A percentile compares a stretch with the other conserved stretches of the same genome.
phyloP scores from a whole-genome alignment of 1,140 invertebrate species.

The Zelostemma sp. region DNA sequence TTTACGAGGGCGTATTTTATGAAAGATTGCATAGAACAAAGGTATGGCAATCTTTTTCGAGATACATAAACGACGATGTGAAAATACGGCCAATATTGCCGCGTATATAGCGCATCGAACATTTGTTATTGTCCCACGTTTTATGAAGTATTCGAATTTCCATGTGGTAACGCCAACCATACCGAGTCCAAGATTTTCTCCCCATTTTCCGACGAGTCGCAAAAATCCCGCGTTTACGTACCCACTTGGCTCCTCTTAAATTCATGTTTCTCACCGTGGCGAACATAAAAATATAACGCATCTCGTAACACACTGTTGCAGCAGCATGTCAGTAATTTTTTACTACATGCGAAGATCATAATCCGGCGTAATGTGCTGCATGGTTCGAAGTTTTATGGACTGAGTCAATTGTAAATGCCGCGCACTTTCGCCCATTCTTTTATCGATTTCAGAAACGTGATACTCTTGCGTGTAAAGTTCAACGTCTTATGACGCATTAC shows the following conservation, averaged over 20 bases:
- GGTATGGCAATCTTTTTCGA: neutral
- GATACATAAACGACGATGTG: neutral
- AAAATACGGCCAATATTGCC: neutral
- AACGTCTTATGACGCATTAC: constrained; percentile 47
- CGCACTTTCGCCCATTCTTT: constrained; percentile 30
- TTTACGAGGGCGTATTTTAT: too few relatives aligned
- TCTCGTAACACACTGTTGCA: neutral
- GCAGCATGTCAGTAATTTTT: constrained; percentile 3
- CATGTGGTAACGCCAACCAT: too few relatives aligned
- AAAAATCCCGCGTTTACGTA: too few relatives aligned
- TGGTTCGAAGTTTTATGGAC: constrained; percentile 3
- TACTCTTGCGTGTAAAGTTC: constrained; percentile 47
- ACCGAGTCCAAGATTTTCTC: too few relatives aligned
- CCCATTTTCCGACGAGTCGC: too few relatives aligned
- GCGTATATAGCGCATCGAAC: neutral
- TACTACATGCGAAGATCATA: constrained; percentile 5
- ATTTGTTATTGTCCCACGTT: neutral
- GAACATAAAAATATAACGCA: too few relatives aligned
- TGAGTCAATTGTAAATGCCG: constrained; percentile 41
- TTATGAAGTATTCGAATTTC: neutral
- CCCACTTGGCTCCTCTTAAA: too few relatives aligned
- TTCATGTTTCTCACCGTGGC: too few relatives aligned
- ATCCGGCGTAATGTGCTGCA: neutral
- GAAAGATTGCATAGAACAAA: too few relatives aligned
- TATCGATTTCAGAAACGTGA: constrained; percentile 51